phyloP scores from a whole-genome alignment of 53 echinoderm and acorn worm genomes.

The Hippasteria phrygiana region DNA sequence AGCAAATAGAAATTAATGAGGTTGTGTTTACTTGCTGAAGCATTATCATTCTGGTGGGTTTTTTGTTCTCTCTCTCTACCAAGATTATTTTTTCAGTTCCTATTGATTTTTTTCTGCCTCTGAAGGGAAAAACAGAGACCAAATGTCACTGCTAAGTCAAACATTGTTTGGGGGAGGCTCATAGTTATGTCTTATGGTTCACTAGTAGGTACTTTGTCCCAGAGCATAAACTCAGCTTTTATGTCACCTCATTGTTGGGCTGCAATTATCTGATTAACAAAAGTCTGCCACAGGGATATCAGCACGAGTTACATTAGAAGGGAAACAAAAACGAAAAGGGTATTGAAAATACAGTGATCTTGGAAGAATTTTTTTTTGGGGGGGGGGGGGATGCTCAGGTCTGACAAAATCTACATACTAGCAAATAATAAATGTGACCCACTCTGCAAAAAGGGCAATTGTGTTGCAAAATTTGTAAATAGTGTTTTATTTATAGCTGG shows the following conservation, averaged over 20 bases:
- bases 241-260: neutral
- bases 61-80: neutral
- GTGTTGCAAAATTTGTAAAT: too few species aligned
- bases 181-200: neutral
- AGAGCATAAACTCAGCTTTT: neutral
- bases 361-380: neutral
- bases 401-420: too few species aligned
- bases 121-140: constrained; percentile 23
- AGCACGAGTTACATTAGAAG: neutral
- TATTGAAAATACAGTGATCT: neutral
- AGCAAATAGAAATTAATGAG: constrained; percentile 71
- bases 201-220: constrained; percentile 16
- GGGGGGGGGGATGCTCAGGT: neutral
- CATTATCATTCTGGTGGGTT: constrained; percentile 50
- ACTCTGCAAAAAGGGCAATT: too few species aligned
- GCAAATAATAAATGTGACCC: too few species aligned
- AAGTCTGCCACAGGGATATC: neutral
- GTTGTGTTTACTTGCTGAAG: constrained; percentile 66
- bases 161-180: constrained; percentile 7
- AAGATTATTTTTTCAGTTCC: constrained; percentile 8
- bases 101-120: neutral
- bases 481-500: too few species aligned
- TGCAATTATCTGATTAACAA: neutral
- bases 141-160: constrained; percentile 58
- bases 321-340: neutral